Conservation (phyloP, 2,797 vertebrate genomes). For the Perdix hodgsoniae region DNA sequence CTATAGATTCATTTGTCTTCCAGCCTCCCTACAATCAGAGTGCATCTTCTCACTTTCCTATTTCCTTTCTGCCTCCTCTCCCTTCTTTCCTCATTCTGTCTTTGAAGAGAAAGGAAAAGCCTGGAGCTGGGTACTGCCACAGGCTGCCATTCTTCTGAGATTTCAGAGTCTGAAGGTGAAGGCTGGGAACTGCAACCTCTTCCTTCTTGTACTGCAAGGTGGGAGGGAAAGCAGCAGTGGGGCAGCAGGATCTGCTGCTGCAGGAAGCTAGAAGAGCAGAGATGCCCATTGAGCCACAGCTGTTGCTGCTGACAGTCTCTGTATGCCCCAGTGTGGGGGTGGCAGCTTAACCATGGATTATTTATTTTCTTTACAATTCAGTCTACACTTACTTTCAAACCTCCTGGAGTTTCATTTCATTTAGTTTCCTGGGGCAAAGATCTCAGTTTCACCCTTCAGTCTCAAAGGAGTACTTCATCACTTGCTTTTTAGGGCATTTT, state of each 20-base stretch:
- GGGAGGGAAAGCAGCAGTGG: background rate
- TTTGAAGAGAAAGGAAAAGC: background rate
- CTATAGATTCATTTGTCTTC: background rate
- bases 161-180: background rate
- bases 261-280: background rate
- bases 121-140: background rate
- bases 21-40: background rate
- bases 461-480: background rate
- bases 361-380: background rate
- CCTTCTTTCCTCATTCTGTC: accelerated
- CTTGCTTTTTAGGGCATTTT: background rate
- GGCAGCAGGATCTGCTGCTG: background rate
- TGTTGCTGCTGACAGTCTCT: background rate
- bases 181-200: background rate
- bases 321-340: background rate
- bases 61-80: background rate
- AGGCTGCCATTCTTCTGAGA: background rate
- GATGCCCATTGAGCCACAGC: accelerated
- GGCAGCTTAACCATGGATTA: background rate
- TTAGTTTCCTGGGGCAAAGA: background rate
- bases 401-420: background rate
- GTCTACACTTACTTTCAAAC: background rate
- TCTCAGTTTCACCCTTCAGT: background rate
- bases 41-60: background rate
- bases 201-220: background rate